Evolutionary conservation across 1,140 invertebrate genomes (phyloP), one percentile per base, ranked within the genome.

Genomic region (Eurosta solidaginis): DNA sequence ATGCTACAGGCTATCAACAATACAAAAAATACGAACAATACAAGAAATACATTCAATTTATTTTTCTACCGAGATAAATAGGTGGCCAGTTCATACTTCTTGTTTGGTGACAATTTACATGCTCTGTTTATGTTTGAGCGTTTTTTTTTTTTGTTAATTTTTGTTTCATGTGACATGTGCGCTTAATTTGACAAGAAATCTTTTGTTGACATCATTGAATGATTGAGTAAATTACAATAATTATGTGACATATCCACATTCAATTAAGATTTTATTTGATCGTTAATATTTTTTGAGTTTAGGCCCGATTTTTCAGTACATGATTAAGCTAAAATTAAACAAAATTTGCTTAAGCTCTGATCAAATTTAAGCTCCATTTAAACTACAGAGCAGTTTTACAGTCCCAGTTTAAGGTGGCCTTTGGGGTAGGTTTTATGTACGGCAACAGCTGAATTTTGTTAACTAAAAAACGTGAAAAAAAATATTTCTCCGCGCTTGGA

Each of bases 191-290:
- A 42, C 59, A 68, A 40, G 59, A 20, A 68, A 33, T 36, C 17
- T 40, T 36, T 22, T 14, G 59, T 68, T n/a, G 59, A 40, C 59
- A 63, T 68, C 59, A 68, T n/a, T 3, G n/a, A 9, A 40, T 68
- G 59, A 68, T 68, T 68, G 59, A 68, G 59, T 20, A 42, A 47
- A 33, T 47, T 50, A 75, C 42, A 75, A 47, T 45, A 36, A 75
- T 27, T 10, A 75, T n/a, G 22, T 75, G 74, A 75, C 74, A 50
- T 75, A 1, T 75, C 29, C 20, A 17, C 74, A 45, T 47, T 74
- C 77, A 76, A 68, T 42, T 79, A 77, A 75, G 78, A 78, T 52
- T 44, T 73, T 73, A 50, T 50, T 29, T 78, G 33, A 36, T 68
- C 59, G 7, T 40, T 42, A n/a, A 29, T 68, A 20, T 68, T 40